Evolutionary conservation across 2,888 invertebrate genomes (phyloP).

Genomic region (Teleogryllus oceanicus): DNA sequence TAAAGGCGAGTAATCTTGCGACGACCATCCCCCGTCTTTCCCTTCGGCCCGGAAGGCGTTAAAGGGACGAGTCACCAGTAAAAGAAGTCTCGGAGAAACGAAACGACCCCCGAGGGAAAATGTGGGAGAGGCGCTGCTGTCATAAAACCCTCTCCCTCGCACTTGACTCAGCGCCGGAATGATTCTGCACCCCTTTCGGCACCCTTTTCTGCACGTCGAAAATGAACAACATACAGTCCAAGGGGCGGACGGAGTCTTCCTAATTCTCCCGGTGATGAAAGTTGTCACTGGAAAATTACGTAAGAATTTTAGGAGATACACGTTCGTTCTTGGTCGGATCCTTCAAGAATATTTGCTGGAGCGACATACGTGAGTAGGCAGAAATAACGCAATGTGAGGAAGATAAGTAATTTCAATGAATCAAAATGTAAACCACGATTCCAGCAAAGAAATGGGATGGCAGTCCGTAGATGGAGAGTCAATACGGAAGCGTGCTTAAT

Average conservation of each 20-base stretch:
- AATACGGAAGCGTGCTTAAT: too few species aligned
- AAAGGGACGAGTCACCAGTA: conserved; percentile 18
- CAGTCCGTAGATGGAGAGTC: too few species aligned
- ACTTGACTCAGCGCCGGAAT: not conserved
- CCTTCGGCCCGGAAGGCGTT: not conserved
- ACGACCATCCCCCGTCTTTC: not conserved
- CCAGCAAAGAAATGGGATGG: too few species aligned
- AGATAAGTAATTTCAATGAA: too few species aligned
- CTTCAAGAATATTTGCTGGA: too few species aligned
- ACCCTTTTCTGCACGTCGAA: not conserved
- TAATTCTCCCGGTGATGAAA: not conserved
- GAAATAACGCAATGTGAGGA: too few species aligned
- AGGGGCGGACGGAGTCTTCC: not conserved
- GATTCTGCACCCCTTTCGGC: not conserved
- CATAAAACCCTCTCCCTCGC: not conserved
- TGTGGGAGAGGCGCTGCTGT: not conserved
- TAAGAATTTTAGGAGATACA: not conserved
- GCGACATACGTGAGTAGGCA: too few species aligned
- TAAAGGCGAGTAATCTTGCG: not conserved
- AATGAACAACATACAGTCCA: not conserved
- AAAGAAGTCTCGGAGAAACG: not conserved
- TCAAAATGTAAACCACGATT: too few species aligned
- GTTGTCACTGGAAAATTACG: not conserved
- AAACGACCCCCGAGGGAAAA: not conserved
- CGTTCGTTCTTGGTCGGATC: not conserved